Evolutionary conservation across 2,113 vertebrate species (phyloP).

Genomic region (Falco punctatus): DNA sequence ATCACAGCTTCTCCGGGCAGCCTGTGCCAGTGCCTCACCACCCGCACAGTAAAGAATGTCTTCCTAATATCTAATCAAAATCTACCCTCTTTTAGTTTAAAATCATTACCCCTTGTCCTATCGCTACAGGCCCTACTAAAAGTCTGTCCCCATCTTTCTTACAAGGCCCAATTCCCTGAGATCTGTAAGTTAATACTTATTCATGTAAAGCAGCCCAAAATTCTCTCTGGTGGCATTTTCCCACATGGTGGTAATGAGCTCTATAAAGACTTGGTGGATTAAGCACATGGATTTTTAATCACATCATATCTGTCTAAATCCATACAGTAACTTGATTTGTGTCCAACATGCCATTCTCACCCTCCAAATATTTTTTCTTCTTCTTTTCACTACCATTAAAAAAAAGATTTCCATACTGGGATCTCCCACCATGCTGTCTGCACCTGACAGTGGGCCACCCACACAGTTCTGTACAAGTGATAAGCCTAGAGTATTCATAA

Average conservation of each 20-base stretch:
- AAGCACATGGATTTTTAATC: conserved; percentile 3
- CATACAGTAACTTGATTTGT: neutral
- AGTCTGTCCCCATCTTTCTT: too few species aligned
- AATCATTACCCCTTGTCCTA: too few species aligned
- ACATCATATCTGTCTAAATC: neutral
- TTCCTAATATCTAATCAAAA: too few species aligned
- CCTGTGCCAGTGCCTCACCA: too few species aligned
- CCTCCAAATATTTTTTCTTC: neutral
- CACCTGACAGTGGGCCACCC: conserved; percentile 21
- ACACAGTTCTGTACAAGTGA: conserved; percentile 13
- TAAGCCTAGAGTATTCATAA: conserved; percentile 37
- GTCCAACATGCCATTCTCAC: neutral
- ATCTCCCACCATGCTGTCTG: conserved; percentile 39
- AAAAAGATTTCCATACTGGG: conserved; percentile 8
- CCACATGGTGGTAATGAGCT: neutral
- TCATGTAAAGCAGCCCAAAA: neutral
- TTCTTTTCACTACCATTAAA: neutral
- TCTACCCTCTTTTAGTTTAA: too few species aligned
- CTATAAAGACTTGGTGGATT: neutral
- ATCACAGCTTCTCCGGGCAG: too few species aligned
- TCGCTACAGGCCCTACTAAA: too few species aligned
- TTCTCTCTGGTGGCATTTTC: neutral
- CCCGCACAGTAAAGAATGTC: too few species aligned
- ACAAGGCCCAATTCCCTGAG: neutral
- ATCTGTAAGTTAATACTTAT: neutral